Conservation (phyloP, 2,888 invertebrate species). For the Netelia virgata region DNA sequence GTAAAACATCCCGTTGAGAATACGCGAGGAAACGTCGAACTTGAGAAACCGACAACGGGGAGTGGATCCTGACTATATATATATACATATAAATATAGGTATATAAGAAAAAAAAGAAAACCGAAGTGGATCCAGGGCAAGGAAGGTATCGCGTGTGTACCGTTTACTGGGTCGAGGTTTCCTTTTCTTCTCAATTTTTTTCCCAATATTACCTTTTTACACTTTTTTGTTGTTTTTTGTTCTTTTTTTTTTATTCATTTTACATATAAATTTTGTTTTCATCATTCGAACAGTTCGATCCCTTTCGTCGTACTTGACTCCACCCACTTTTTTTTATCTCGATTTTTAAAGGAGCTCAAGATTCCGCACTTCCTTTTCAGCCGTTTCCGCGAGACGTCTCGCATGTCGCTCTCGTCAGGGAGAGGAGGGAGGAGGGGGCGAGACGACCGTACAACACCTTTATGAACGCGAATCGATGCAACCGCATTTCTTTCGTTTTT, state of each 20-base stretch:
- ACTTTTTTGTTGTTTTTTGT: conserved; percentile 10
- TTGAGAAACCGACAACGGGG: conserved; percentile 52
- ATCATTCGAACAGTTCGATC: background rate
- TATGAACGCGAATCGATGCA: conserved; percentile 6
- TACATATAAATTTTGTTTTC: conserved; percentile 6
- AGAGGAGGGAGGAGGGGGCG: no score
- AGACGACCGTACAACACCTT: conserved; percentile 30
- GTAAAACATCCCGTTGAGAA: conserved; percentile 49
- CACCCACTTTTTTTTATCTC: conserved; percentile 24
- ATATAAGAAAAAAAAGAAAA: conserved; percentile 40
- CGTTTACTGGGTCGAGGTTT: conserved; percentile 69
- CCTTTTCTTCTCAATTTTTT: conserved; percentile 54
- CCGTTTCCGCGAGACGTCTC: background rate
- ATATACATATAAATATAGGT: conserved; percentile 5
- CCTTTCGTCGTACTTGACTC: conserved; percentile 43
- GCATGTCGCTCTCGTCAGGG: background rate
- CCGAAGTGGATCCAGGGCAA: conserved; percentile 66
- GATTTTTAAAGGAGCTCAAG: conserved; percentile 45
- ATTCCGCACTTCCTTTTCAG: conserved; percentile 66
- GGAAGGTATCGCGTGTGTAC: conserved; percentile 68
- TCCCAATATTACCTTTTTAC: background rate
- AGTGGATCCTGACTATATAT: conserved; percentile 61
- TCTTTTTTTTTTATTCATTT: background rate
- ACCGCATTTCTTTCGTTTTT: conserved; percentile 9
- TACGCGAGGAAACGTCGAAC: conserved; percentile 28